Base-by-base conservation (phyloP, 1,140 invertebrate species). In the Zaprionus ghesquierei region DNA sequence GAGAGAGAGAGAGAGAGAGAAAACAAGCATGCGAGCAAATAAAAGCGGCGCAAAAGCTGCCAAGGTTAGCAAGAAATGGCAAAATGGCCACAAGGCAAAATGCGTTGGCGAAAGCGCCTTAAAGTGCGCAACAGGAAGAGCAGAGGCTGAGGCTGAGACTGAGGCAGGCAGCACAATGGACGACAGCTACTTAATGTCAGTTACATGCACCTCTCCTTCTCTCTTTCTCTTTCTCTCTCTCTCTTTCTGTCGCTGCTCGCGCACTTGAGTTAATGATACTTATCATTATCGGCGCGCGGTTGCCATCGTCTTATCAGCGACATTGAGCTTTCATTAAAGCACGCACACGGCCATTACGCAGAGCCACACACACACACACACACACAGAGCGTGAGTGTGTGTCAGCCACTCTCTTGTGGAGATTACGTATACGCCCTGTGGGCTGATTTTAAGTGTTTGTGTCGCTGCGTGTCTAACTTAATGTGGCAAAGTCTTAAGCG, bases 191-290 rank as follows among this genome's bases (percentile, higher is more conserved):
- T 86, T 79, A 87, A 73, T 87, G 81, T 79, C 81, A 70, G 62
- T 64, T 46, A 64, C 73, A 63, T 23, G 18, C 18, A 46, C 51
- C 38, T 27, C 33, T 35, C 49, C 63, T 23, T 46, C 49, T 15
- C 22, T 4, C 33, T 44, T 29, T 2, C 33, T 23, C 18, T 27
- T 33, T 1, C 20, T 35, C 9, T 18, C 31, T 13, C 46, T 55
- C 33, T 10, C 15, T 41, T n/a, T 44, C 20, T 13, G 41, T 5
- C 1, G 29, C 23, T 51, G 20, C 29, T 15, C n/a, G 35, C 35
- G 27, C 64, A 49, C 64, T 69, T 68, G 33, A 81, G 81, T 78
- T 82, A 82, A 87, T 89, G 82, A 89, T 89, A 89, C 82, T 82
- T 85, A 81, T 89, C 72, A 79, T 87, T 87, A 87, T 86, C 79